Conservation (phyloP, 2,888 invertebrate genomes). For the Erebia aethiops region DNA sequence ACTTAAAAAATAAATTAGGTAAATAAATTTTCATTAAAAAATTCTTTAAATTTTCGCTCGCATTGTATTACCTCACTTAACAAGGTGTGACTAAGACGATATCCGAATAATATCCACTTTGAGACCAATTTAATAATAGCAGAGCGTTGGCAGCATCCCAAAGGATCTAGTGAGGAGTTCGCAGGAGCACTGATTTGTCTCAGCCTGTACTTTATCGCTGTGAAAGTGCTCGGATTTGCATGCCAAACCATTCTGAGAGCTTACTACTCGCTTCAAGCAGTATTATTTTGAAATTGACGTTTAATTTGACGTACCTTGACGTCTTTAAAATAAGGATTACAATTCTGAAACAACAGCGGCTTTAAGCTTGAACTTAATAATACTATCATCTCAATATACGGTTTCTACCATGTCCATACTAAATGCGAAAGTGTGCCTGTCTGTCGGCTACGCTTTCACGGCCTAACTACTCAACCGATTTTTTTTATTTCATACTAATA, state of each 20-base stretch:
- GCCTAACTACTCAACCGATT: too few species aligned
- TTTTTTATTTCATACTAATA: too few species aligned
- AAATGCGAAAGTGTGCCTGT: too few species aligned
- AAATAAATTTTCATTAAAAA: not conserved
- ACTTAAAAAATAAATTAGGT: too few species aligned
- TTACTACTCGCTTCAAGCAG: too few species aligned
- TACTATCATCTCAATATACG: not conserved
- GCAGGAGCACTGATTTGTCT: slow-evolving; percentile 29
- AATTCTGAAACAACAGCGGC: too few species aligned
- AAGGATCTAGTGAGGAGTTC: slow-evolving; percentile 16
- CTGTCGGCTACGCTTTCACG: too few species aligned
- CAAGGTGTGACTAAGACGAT: slow-evolving; percentile 1
- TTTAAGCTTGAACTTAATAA: not conserved
- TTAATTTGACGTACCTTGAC: too few species aligned
- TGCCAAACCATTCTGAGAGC: slow-evolving; percentile 1
- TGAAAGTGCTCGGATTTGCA: slow-evolving; percentile 13
- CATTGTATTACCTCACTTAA: not conserved
- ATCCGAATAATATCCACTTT: slow-evolving; percentile 18
- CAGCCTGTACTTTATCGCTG: slow-evolving; percentile 28
- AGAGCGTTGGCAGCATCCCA: slow-evolving; percentile 33
- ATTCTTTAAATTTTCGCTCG: not conserved
- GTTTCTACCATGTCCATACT: too few species aligned
- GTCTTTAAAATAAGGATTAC: too few species aligned
- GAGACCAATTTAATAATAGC: slow-evolving; percentile 33
- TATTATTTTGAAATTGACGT: too few species aligned